A percentile compares a stretch with the other conserved stretches of the same genome.
phyloP scores from a whole-genome alignment of 2,113 vertebrate species.

The Brachyhypopomus gauderio region DNA sequence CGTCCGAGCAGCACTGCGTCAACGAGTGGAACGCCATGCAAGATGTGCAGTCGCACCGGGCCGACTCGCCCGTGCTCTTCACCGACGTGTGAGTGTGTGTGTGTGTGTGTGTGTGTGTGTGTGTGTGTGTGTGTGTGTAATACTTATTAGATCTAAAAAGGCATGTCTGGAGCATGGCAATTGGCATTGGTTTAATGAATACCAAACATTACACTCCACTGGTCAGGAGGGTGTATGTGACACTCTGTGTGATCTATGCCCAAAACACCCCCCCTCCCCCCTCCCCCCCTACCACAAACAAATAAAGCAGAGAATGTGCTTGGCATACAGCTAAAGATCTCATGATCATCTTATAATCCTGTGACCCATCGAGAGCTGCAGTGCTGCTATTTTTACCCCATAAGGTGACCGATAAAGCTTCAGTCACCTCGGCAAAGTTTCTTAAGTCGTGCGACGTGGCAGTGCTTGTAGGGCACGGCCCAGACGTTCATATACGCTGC shows the following conservation, averaged over 20 bases:
- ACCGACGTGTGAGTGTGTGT: conserved; percentile 87
- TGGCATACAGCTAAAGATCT: not conserved
- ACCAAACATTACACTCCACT: not conserved
- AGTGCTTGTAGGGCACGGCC: not conserved
- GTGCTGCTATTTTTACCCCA: not conserved
- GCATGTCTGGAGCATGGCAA: not conserved
- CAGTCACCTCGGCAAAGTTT: not conserved
- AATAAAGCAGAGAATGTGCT: not conserved
- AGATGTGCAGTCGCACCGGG: conserved; percentile 93
- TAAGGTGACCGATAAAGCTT: not conserved
- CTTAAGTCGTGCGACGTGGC: not conserved
- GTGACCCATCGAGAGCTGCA: not conserved
- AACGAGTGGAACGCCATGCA: conserved; percentile 99
- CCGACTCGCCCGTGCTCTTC: conserved; percentile 92
- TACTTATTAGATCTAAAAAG: not conserved
- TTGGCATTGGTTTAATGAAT: not conserved
- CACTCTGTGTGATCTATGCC: conserved; percentile 9
- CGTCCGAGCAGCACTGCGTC: conserved; percentile 90
- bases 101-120: too few relatives aligned
- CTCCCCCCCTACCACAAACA: not conserved
- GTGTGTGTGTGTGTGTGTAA: too few relatives aligned
- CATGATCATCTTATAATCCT: conserved; percentile 7
- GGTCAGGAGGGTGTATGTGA: conserved; percentile 12
- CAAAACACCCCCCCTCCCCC: not conserved
- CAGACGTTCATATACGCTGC: not conserved